These are phyloP conservation scores for Eumeta japonica DNA, from an alignment of 1,140 invertebrate species.

Conservation along the genomic window DNA sequence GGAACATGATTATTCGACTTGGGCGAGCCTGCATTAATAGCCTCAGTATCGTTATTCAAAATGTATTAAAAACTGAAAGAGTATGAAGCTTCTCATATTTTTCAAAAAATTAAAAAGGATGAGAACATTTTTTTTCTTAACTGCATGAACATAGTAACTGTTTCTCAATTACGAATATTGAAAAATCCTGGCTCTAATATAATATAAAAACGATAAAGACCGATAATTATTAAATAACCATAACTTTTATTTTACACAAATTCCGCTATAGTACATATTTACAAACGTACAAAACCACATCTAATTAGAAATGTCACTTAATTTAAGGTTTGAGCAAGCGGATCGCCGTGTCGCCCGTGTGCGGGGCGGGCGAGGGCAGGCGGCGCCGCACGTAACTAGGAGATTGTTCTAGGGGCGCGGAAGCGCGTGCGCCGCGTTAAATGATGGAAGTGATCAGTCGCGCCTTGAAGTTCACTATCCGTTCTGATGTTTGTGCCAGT, in stretches of 20 bases:
- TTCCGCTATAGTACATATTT: conserved; percentile 59
- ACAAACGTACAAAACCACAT: conserved; percentile 53
- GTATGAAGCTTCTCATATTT: too few relatives aligned
- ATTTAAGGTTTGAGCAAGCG: neutral
- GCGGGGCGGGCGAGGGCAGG: neutral
- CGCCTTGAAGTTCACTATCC: conserved; percentile 88
- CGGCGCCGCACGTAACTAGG: conserved; percentile 4
- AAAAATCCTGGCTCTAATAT: too few relatives aligned
- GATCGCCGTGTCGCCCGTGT: neutral
- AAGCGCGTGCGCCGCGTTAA: conserved; percentile 54
- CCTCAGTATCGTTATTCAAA: too few relatives aligned
- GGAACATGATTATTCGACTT: too few relatives aligned
- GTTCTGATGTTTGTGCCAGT: conserved; percentile 81
- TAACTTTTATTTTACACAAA: conserved; percentile 51
- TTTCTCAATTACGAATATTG: too few relatives aligned
- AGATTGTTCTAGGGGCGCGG: conserved; percentile 31
- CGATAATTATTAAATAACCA: too few relatives aligned
- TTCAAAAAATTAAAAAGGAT: too few relatives aligned
- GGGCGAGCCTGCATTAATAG: too few relatives aligned
- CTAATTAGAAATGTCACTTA: neutral
- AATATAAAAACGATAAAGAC: too few relatives aligned
- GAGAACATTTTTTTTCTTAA: too few relatives aligned
- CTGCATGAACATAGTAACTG: too few relatives aligned
- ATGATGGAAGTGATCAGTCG: conserved; percentile 84
- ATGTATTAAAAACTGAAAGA: too few relatives aligned